These are phyloP conservation scores for Cygnus olor DNA, from an alignment of 2,797 vertebrate genomes.

Conservation along the genomic window DNA sequence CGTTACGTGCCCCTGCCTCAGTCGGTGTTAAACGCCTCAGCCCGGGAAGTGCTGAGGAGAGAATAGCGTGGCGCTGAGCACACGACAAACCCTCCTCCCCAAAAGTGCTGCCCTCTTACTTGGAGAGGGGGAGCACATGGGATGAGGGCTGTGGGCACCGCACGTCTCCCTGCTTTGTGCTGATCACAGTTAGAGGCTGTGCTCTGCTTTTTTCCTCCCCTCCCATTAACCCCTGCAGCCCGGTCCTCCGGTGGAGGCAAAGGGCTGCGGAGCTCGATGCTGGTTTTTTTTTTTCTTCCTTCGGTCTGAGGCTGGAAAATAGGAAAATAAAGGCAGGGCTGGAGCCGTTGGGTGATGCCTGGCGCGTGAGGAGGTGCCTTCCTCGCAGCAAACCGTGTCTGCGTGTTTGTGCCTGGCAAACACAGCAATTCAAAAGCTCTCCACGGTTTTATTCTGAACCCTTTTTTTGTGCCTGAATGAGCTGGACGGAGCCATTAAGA, in stretches of 20 bases:
- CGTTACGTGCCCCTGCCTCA: neutral
- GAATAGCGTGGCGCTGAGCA: neutral
- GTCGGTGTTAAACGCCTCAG: constrained; percentile 3
- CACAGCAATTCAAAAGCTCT: neutral
- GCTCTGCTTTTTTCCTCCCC: neutral
- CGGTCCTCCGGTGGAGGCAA: neutral
- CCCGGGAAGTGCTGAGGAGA: neutral
- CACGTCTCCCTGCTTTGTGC: neutral
- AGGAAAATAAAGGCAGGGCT: neutral
- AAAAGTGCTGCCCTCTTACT: neutral
- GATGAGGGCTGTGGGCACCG: neutral
- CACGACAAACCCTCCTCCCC: neutral
- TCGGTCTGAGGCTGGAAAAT: neutral
- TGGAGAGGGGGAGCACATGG: neutral
- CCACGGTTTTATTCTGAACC: neutral
- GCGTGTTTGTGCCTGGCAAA: neutral
- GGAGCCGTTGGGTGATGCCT: neutral
- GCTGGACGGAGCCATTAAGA: constrained; percentile 9
- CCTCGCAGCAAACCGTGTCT: accelerated
- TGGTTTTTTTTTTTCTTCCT: neutral
- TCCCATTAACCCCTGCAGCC: neutral
- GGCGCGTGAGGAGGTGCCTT: neutral
- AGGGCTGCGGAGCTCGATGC: neutral
- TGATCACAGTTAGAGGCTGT: neutral
- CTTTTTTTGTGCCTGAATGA: constrained; percentile 32